Evolutionary conservation across 2,797 vertebrate species (phyloP), one percentile per base, ranked within the genome.

Genomic region (Mus minutoides): DNA sequence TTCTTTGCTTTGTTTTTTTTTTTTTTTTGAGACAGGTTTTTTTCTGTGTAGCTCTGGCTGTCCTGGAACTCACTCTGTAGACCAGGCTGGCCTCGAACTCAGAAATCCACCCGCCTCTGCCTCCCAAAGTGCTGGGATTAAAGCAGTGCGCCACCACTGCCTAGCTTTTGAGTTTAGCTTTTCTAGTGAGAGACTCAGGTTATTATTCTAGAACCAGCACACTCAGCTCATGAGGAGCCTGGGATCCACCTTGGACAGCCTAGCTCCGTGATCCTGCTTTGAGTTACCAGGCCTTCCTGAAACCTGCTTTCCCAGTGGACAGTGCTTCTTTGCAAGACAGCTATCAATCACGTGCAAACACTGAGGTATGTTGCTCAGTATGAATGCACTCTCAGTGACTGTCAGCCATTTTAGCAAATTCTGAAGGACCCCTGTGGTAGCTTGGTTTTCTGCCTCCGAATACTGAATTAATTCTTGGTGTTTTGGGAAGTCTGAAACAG

Each of bases 381-480:
- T 17, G 80, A 17, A 17, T 83, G 73, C 56, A 60, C 54, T 40
- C 78, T 96, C 76, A 76, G 1, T 22, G 49, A 58, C 31, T 40
- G 31, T 49, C 56, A 77, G 46, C 21, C 60, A 75, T 54, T 79
- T 82, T 49, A 64, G n/a, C 29, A 93, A 92, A 90, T 88, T 85
- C 85, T 93, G 58, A 83, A 82, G 75, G 78, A 89, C 37, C 56
- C 7, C 46, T 43, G n/a, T 12, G 34, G 21, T 73, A 90, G 78
- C 31, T 24, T 40, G 90, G 37, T 40, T 75, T 62, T 58, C 31
- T 64, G 71, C 75, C 94, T 86, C 56, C 84, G 24, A 60, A 90
- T 85, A 62, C 13, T 86, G n/a, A n/a, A n/a, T n/a, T 73, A 40
- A 52, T 79, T 92, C 89, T 94, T 64, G 94, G 2, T 83, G 76